Evolutionary conservation across 2,888 invertebrate genomes (phyloP).

Genomic region (Polydesmus complanatus): DNA sequence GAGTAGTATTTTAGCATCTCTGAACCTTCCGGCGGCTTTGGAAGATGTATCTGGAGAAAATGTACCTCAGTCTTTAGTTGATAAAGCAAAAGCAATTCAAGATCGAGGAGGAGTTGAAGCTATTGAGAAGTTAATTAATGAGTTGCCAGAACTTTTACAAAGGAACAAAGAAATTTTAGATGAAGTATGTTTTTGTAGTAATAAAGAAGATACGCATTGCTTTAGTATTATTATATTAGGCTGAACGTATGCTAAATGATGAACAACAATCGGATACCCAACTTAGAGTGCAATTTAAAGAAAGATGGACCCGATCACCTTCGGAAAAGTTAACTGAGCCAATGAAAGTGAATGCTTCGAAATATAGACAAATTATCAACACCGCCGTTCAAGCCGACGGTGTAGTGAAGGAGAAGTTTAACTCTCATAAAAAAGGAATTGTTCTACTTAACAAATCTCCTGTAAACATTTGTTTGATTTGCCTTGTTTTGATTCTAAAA

Average conservation of each 20-base stretch:
- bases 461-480: constrained; percentile 9
- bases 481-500: neutral
- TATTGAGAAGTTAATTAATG: constrained; percentile 58
- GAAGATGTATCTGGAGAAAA: constrained; percentile 60
- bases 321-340: constrained; percentile 79
- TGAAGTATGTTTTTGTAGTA: constrained; percentile 49
- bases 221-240: constrained; percentile 33
- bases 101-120: constrained; percentile 59
- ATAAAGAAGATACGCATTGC: neutral
- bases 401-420: constrained; percentile 75
- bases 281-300: constrained; percentile 76
- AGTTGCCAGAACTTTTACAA: constrained; percentile 77
- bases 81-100: constrained; percentile 65
- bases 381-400: constrained; percentile 70
- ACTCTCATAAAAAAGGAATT: constrained; percentile 60
- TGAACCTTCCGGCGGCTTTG: constrained; percentile 93
- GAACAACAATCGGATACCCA: constrained; percentile 82
- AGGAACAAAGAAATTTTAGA: constrained; percentile 88
- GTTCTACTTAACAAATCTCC: constrained; percentile 61
- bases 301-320: constrained; percentile 79
- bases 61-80: constrained; percentile 74
- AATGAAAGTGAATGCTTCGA: constrained; percentile 72
- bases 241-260: constrained; percentile 70
- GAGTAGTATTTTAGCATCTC: constrained; percentile 63
- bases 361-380: constrained; percentile 72